These are phyloP conservation scores for Cecropterus lyciades DNA, from an alignment of 1,140 invertebrate genomes.

Conservation along the genomic window DNA sequence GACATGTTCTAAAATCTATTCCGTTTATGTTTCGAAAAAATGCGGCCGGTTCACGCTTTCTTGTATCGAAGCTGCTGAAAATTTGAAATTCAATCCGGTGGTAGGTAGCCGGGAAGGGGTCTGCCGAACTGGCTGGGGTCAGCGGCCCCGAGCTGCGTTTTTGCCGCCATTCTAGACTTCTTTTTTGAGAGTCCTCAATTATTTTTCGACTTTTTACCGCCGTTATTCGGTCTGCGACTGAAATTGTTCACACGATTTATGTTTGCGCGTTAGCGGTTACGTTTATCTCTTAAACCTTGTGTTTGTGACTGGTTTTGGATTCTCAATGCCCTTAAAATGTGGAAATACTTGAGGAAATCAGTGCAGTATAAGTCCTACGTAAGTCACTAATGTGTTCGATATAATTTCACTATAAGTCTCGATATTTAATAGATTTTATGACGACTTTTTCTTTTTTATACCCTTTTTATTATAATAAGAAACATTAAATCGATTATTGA, in stretches of 20 bases:
- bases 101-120: conserved; percentile 20
- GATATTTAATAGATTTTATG: too few species aligned
- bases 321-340: too few species aligned
- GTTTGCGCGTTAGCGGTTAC: conserved; percentile 38
- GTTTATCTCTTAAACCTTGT: background rate
- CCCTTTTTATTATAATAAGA: too few species aligned
- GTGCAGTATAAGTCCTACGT: too few species aligned
- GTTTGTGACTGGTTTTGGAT: too few species aligned
- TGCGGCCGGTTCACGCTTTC: conserved; percentile 56
- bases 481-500: too few species aligned
- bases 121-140: conserved; percentile 51
- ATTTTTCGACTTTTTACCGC: conserved; percentile 73
- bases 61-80: conserved; percentile 64
- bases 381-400: too few species aligned
- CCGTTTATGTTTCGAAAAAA: conserved; percentile 42
- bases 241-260: conserved; percentile 71
- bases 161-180: conserved; percentile 71
- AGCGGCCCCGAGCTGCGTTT: conserved; percentile 66
- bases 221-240: conserved; percentile 58
- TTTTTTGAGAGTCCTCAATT: conserved; percentile 77
- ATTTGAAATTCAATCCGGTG: conserved; percentile 81
- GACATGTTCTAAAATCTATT: conserved; percentile 28
- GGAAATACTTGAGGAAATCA: too few species aligned
- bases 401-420: too few species aligned
- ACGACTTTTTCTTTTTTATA: too few species aligned